Percentiles rank a stretch among this genome's conserved stretches.
Evolutionary conservation across 1,140 invertebrate species (phyloP).

Genomic region (Plodia interpunctella): DNA sequence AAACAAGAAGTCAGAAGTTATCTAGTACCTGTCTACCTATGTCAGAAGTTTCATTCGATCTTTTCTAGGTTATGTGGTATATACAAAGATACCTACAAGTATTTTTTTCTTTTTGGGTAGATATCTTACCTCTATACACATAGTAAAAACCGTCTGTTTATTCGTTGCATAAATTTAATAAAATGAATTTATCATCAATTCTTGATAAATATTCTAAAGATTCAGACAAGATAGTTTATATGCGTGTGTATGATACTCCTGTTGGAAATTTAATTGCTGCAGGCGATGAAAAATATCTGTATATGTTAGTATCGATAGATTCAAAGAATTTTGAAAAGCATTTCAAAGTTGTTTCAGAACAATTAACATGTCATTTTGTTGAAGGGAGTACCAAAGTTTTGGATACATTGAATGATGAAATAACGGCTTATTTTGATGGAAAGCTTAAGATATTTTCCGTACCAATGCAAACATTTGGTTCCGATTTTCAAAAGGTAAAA

Average conservation of each 20-base stretch:
- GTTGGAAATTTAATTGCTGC: conserved; percentile 47
- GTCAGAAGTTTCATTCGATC: no score
- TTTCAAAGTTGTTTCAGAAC: conserved; percentile 34
- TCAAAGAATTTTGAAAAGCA: conserved; percentile 50
- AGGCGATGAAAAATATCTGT: conserved; percentile 48
- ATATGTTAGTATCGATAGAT: conserved; percentile 50
- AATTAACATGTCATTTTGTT: conserved; percentile 41
- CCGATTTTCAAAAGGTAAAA: conserved; percentile 62
- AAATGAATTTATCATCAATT: conserved; percentile 34
- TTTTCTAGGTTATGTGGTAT: no score
- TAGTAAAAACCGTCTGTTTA: no score
- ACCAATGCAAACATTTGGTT: conserved; percentile 51
- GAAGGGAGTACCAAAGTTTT: conserved; percentile 45
- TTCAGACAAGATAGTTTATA: conserved; percentile 19
- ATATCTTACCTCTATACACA: no score
- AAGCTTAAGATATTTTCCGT: conserved; percentile 47
- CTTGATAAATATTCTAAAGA: conserved; percentile 39
- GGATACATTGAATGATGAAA: conserved; percentile 41
- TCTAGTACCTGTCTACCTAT: no score
- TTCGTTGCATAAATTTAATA: conserved; percentile 5
- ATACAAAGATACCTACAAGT: no score
- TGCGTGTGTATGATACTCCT: conserved; percentile 35
- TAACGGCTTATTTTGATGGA: conserved; percentile 46
- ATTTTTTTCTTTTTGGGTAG: no score
- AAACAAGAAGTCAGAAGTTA: no score